phyloP scores from a whole-genome alignment of 2,797 vertebrate genomes.

The Astyanax mexicanus region DNA sequence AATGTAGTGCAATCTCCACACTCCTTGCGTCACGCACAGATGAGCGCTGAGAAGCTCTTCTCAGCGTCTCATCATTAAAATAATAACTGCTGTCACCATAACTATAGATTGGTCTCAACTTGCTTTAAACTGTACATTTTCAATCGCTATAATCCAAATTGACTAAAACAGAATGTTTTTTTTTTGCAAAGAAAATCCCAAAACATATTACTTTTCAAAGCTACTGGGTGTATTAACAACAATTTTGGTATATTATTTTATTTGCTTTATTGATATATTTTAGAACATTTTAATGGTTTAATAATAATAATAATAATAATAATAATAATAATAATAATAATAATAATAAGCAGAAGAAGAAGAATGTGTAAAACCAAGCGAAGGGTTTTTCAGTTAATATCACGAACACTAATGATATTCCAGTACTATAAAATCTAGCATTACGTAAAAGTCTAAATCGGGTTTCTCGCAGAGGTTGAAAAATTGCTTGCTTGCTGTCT shows the following conservation, averaged over 20 bases:
- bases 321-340: constrained; percentile 6
- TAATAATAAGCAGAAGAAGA: constrained; percentile 9
- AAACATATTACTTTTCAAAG: too few species aligned
- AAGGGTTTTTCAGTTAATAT: not conserved
- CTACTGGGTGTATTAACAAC: too few species aligned
- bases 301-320: constrained; percentile 18
- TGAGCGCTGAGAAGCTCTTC: not conserved
- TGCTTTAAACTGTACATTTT: not conserved
- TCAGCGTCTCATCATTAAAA: not conserved
- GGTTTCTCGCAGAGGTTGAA: not conserved
- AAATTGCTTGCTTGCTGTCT: constrained; percentile 19
- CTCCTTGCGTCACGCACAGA: not conserved
- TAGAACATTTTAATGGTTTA: too few species aligned
- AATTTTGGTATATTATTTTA: too few species aligned
- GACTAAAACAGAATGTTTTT: not conserved
- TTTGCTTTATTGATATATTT: too few species aligned
- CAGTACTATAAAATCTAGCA: not conserved
- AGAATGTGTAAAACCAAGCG: not conserved
- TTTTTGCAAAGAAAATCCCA: too few species aligned
- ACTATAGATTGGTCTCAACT: not conserved
- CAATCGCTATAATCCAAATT: too few species aligned
- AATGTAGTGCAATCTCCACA: not conserved
- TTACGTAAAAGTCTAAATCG: not conserved
- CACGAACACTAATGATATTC: not conserved
- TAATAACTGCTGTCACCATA: not conserved